Base-by-base conservation (phyloP, 2,797 vertebrate species). In the Sebastes matsubarae region DNA sequence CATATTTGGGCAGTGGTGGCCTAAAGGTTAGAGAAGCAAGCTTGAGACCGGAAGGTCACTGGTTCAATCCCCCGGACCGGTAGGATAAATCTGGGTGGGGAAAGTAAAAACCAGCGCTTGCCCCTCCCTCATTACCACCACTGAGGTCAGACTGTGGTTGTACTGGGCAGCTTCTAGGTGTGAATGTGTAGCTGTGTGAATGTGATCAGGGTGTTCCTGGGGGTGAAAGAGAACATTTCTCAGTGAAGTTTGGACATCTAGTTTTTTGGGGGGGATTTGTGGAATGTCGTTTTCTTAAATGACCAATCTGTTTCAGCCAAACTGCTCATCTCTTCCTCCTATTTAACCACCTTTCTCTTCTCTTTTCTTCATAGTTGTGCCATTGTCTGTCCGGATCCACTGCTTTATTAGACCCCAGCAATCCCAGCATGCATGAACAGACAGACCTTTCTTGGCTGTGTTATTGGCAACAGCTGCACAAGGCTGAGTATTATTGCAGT, bases 401-500 rank as follows among this genome's bases (percentile, higher is more conserved):
- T 27, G 30, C 38, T 54, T 65, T 60, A 70, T 66, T 79, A 27
- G n/a, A 65, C 22, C 22, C 10, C 36, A 32, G 76, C 14, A 46
- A 72, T 46, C 36, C 52, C 5, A 50, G 63, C 34, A 72, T 59
- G n/a, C 20, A 22, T 55, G 32, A 22, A 22, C 38, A 57, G 46
- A 20, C 61, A 60, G 30, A 67, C 29, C 4, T 65, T 36, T 75
- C 58, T 71, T 22, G 42, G 66, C 64, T 50, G 16, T 29, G 55
- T 55, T 58, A 64, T 78, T 75, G 72, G 75, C 55, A 72, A 74
- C 30, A 77, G 55, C 80, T 76, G 80, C 68, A 72, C 46, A 68
- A 57, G 42, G 18, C 77, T 25, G 50, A 72, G 57, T 74, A 55
- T 67, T 73, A 77, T 70, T 82, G 63, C 25, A 71, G 57, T 61